These are phyloP conservation scores for Benitochromis conjunctus DNA, from an alignment of 2,113 vertebrate species.

Conservation along the genomic window DNA sequence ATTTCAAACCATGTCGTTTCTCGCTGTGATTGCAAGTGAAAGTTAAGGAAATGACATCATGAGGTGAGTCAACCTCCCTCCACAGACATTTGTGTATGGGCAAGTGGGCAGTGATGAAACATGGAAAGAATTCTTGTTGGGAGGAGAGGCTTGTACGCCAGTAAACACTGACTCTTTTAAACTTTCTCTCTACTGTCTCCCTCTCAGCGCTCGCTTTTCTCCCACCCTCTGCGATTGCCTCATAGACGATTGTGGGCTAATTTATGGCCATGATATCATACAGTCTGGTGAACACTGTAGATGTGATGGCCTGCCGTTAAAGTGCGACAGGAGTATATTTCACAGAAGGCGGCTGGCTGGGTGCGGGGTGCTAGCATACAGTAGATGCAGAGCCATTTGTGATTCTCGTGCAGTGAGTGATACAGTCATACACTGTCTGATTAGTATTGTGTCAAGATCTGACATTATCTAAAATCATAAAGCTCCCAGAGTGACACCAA, in stretches of 20 bases:
- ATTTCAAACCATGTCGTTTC: conserved; percentile 21
- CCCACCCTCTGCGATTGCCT: conserved; percentile 32
- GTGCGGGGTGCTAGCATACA: conserved; percentile 23
- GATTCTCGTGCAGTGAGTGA: conserved; percentile 1
- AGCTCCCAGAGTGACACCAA: background rate
- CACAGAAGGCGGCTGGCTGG: conserved; percentile 33
- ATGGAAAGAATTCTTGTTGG: conserved; percentile 71
- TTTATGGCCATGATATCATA: conserved; percentile 63
- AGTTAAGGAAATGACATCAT: conserved; percentile 67
- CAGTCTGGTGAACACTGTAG: conserved; percentile 26
- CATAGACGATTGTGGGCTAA: conserved; percentile 30
- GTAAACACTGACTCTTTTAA: conserved; percentile 59
- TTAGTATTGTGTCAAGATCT: background rate
- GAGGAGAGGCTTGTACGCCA: conserved; percentile 60
- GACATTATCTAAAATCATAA: background rate
- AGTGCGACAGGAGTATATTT: conserved; percentile 54
- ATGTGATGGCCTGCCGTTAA: conserved; percentile 38
- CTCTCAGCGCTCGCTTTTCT: background rate
- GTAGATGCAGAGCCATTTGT: conserved; percentile 15
- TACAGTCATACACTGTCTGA: background rate
- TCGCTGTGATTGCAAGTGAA: conserved; percentile 51
- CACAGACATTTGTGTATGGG: conserved; percentile 37
- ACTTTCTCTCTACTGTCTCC: conserved; percentile 16
- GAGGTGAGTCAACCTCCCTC: conserved; percentile 51
- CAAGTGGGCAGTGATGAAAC: conserved; percentile 67